Base-by-base conservation (phyloP, 2,888 invertebrate genomes). In the Leptodirus hochenwartii region DNA sequence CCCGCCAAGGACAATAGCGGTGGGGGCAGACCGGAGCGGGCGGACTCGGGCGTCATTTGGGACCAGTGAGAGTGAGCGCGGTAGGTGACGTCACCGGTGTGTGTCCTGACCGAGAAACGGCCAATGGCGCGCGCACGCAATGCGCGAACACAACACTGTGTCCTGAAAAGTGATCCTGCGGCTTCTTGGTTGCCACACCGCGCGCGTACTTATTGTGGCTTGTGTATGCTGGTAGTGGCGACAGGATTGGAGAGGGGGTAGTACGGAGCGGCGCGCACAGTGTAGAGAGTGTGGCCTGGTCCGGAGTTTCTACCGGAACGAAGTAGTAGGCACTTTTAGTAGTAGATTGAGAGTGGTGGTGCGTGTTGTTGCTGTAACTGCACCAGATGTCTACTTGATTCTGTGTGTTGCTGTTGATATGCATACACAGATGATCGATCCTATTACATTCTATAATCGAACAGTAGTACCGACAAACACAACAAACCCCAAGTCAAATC, bases 401-500 rank as follows among this genome's bases (percentile, higher is more conserved):
- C n/a, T n/a, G n/a, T n/a, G n/a, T n/a, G n/a, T n/a, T n/a, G n/a
- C 35, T 42, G 37, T 44, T 41, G 49, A 48, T 44, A 62, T 61
- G 61, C 59, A 60, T 61, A 58, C n/a, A n/a, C n/a, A n/a, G n/a
- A n/a, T n/a, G n/a, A n/a, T n/a, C n/a, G n/a, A n/a, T n/a, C n/a
- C n/a, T n/a, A n/a, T n/a, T n/a, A n/a, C n/a, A n/a, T n/a, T n/a
- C n/a, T n/a, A n/a, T n/a, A n/a, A n/a, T n/a, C n/a, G n/a, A n/a
- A n/a, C n/a, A n/a, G n/a, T n/a, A 49, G 49, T 51, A 53, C 54
- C 56, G 58, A 28, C 61, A 63, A 63, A 62, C 62, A 61, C 62
- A 62, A n/a, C n/a, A n/a, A n/a, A n/a, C n/a, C n/a, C n/a, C n/a
- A n/a, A n/a, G n/a, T n/a, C n/a, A n/a, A n/a, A n/a, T n/a, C n/a